phyloP scores from a whole-genome alignment of 2,113 vertebrate genomes.

The Okapia johnstoni region DNA sequence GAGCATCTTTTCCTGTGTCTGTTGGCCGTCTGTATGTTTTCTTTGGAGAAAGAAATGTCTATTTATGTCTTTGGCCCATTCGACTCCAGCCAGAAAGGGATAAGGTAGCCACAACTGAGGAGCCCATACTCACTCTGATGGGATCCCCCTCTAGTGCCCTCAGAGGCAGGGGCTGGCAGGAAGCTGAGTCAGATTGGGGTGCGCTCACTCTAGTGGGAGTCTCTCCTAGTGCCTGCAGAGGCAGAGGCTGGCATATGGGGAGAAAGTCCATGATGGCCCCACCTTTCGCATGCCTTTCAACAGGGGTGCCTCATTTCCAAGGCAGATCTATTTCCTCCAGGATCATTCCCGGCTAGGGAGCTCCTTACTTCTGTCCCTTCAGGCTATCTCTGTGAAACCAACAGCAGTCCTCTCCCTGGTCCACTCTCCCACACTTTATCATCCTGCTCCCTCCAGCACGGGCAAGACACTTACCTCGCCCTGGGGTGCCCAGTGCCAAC shows the following conservation, averaged over 20 bases:
- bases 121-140: background rate
- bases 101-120: background rate
- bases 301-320: background rate
- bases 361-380: background rate
- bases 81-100: background rate
- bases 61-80: background rate
- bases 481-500: background rate
- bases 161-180: background rate
- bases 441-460: background rate
- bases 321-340: background rate
- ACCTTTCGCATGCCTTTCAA: background rate
- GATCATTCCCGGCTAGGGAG: accelerated
- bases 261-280: background rate
- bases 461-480: too few relatives aligned
- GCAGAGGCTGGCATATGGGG: background rate
- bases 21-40: background rate
- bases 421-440: background rate
- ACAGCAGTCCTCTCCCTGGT: background rate
- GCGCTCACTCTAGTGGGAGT: background rate
- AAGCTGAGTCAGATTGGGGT: background rate
- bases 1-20: background rate
- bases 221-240: background rate
- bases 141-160: background rate
- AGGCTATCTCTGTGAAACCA: background rate
- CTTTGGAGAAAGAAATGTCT: background rate